Evolutionary conservation across 2,888 invertebrate genomes (phyloP), one percentile per base, ranked within the genome.

Genomic region (Imbricaverruca yamaguchii): DNA sequence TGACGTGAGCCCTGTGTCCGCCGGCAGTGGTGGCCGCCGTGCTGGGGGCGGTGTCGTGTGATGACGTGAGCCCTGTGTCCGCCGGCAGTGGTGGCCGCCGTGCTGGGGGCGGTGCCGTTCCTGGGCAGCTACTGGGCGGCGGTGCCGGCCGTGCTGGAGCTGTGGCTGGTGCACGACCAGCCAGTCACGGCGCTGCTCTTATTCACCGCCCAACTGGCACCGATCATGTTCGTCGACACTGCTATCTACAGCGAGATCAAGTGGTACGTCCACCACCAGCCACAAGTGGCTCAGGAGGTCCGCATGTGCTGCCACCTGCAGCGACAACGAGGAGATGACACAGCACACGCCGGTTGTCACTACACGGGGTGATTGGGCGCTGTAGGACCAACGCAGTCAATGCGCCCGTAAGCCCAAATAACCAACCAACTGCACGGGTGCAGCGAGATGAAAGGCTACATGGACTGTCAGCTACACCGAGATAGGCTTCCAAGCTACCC

Each of bases 191-290:
- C 98, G 1, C 87, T 96, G 6, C 87, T 93, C 13, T 91, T 99
- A 84, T 92, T 95, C 15, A 88, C 93, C 21, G 92, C 92, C 67
- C 96, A 97, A 86, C 93, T 98, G 86, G 90, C 97, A 80, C 98
- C 98, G 0, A 93, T 94, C 74, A 93, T 92, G 83, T 92, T 97
- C 86, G 94, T 98, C 11, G 98, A 99, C 86, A 94, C 96, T 0
- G 94, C 96, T 39, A 97, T 99, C 84, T 98, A 98, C 87, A 94
- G 94, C 80, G 98, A 98, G 89, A 97, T 99, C 84, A 96, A 97
- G 89, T 97, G 97, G 96, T 96, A 87, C 89, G 90, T 87, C 23
- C 0, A 18, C 8, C 55, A 53, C 21, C 10, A 80, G 74, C 8
- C 10, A 13, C 9, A 23, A 10, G 65, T 10, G 23, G 9, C 8